These are phyloP conservation scores for Meloidogyne hapla DNA, from an alignment of 1,140 invertebrate genomes.

Conservation along the genomic window DNA sequence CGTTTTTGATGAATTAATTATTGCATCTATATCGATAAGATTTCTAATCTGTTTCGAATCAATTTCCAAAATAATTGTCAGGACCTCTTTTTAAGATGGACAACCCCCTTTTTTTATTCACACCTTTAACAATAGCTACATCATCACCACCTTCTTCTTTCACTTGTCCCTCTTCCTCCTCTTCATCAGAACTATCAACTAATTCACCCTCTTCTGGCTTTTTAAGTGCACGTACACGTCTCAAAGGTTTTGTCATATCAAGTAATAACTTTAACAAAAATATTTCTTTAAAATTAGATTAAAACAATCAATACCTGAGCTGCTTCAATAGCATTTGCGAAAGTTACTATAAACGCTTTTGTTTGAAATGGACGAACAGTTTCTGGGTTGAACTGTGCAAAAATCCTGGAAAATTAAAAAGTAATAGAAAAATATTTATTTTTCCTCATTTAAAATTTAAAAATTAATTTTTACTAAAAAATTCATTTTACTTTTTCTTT, in stretches of 20 bases:
- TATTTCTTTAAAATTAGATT: not conserved
- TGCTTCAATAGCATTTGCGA: slow-evolving; percentile 17
- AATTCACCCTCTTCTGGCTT: slow-evolving; percentile 44
- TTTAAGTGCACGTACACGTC: slow-evolving; percentile 23
- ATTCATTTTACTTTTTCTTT: not conserved
- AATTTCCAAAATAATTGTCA: too few relatives aligned
- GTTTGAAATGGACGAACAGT: slow-evolving; percentile 26
- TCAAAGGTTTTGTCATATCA: slow-evolving; percentile 42
- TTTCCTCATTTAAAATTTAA: not conserved
- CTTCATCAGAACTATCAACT: slow-evolving; percentile 38
- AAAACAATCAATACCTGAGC: slow-evolving; percentile 15
- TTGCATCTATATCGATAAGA: too few relatives aligned
- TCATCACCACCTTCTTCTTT: slow-evolving; percentile 41
- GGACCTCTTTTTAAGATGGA: too few relatives aligned
- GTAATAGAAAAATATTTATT: too few relatives aligned
- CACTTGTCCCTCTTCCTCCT: slow-evolving; percentile 38
- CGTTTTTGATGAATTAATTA: too few relatives aligned
- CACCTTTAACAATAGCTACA: slow-evolving; percentile 36
- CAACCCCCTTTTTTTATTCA: not conserved
- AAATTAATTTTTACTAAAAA: not conserved
- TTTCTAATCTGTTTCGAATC: too few relatives aligned
- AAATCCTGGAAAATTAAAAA: slow-evolving; percentile 31
- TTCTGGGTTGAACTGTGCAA: slow-evolving; percentile 38
- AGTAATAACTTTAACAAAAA: slow-evolving; percentile 35
- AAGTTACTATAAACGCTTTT: slow-evolving; percentile 21